A percentile compares a stretch with the other conserved stretches of the same genome.
Conservation (phyloP, 1,140 invertebrate genomes). For the Heliconius melpomene region DNA sequence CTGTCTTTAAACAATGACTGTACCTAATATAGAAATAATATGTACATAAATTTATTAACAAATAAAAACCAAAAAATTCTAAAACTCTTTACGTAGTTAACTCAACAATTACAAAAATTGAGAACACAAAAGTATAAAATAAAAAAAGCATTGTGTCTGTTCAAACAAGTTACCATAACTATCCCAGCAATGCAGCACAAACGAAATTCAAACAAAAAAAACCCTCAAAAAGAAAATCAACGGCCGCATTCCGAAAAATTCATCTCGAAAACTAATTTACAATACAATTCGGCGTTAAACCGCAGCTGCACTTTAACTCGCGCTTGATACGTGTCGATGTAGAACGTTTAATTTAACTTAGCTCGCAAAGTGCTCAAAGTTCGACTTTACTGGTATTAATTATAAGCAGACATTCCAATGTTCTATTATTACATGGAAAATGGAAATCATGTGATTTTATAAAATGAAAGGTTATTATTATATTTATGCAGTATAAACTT, state of each 20-base stretch:
- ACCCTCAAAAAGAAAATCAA: constrained; percentile 4
- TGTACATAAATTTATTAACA: no score
- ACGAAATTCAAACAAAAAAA: constrained; percentile 9
- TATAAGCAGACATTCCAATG: constrained; percentile 52
- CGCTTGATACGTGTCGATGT: constrained; percentile 61
- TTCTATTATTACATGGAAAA: constrained; percentile 39
- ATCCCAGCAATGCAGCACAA: not conserved
- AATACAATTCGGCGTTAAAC: constrained; percentile 58
- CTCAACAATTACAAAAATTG: not conserved
- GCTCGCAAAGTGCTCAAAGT: constrained; percentile 57
- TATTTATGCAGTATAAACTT: not conserved
- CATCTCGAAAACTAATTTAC: constrained; percentile 55
- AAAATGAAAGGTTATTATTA: not conserved
- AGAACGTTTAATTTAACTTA: constrained; percentile 75
- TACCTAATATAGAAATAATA: no score
- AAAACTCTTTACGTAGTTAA: not conserved
- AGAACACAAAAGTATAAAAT: not conserved
- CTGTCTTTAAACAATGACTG: no score
- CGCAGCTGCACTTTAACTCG: constrained; percentile 50
- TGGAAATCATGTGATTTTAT: constrained; percentile 10
- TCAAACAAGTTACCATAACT: not conserved
- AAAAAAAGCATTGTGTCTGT: not conserved
- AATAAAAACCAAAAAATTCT: not conserved
- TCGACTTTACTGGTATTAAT: constrained; percentile 71
- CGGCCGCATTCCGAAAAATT: constrained; percentile 40